Evolutionary conservation across 2,113 vertebrate species (phyloP), one percentile per base, ranked within the genome.

Genomic region (Crotalus tigris): DNA sequence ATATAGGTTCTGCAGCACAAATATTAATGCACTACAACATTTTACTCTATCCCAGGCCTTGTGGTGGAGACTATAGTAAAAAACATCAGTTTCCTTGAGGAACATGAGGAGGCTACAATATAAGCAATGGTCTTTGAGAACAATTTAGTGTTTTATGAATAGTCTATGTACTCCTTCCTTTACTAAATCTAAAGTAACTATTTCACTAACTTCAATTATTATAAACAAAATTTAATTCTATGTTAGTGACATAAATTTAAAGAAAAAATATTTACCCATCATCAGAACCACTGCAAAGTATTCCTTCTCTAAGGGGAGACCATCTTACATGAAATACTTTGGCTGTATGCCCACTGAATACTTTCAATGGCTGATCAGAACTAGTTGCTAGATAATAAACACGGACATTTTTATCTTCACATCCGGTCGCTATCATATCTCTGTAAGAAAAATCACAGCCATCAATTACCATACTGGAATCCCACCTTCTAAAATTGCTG

Each of bases 391-490:
- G 95, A 90, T 99, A 99, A 93, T 99, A 99, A n/a, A 99, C 99
- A 0, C 99, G 98, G 0, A 99, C 99, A 3, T 98, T 99, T 97
- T 98, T 99, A 96, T 99, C 99, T 95, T 99, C 99, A 94, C 99
- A 99, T 93, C 99, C 99, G 5, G 99, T 99, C 6, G 99, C 99
- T 89, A 99, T 99, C 99, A 99, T 99, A 93, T 99, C 99, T 97
- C 99, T 99, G 95, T 15, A 96, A 94, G 92, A 95, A 91, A 86
- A 81, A 87, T 19, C 0, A 55, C 90, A 93, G 91, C 88, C 3
- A 24, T 93, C 4, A 0, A 33, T 88, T 57, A 94, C 10, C 49
- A n/a, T 85, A 92, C 23, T 1, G 85, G 59, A 87, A 75, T 1
- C 9, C 53, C 1, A 58, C 10, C 10, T 0, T 0, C 17, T n/a